These are phyloP conservation scores for Hyaena hyaena DNA, from an alignment of 2,113 vertebrate genomes.

Conservation along the genomic window DNA sequence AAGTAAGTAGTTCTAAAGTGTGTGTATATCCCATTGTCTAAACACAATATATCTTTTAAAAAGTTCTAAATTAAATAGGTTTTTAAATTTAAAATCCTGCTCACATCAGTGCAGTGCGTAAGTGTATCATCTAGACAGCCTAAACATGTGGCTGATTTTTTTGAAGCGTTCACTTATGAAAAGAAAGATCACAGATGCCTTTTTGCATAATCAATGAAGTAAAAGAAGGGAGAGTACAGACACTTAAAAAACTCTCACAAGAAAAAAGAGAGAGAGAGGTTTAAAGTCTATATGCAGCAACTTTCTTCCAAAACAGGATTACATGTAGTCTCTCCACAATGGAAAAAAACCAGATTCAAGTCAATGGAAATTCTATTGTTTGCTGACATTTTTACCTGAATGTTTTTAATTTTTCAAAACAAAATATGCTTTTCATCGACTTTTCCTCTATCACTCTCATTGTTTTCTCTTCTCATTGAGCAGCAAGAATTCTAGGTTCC, in stretches of 20 bases:
- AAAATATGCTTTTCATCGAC: neutral
- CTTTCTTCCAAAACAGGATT: neutral
- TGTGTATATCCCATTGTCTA: neutral
- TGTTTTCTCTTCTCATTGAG: neutral
- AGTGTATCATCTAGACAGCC: neutral
- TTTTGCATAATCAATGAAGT: neutral
- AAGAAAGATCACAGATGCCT: neutral
- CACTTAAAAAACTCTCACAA: neutral
- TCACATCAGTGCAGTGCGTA: neutral
- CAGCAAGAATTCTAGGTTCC: neutral
- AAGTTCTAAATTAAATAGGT: neutral
- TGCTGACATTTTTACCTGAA: neutral
- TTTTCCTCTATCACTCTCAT: neutral
- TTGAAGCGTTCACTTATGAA: slow-evolving; percentile 42
- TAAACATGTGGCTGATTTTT: neutral
- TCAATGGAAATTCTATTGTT: neutral
- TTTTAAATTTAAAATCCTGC: neutral
- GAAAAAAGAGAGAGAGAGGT: neutral
- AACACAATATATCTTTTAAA: neutral
- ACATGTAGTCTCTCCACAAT: neutral
- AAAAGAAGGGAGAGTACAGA: slow-evolving; percentile 4
- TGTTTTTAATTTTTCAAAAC: neutral
- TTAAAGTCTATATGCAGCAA: neutral
- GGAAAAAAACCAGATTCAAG: neutral
- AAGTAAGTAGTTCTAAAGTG: neutral